These are phyloP conservation scores for Agrotis puta DNA, from an alignment of 2,888 invertebrate genomes.

Conservation along the genomic window DNA sequence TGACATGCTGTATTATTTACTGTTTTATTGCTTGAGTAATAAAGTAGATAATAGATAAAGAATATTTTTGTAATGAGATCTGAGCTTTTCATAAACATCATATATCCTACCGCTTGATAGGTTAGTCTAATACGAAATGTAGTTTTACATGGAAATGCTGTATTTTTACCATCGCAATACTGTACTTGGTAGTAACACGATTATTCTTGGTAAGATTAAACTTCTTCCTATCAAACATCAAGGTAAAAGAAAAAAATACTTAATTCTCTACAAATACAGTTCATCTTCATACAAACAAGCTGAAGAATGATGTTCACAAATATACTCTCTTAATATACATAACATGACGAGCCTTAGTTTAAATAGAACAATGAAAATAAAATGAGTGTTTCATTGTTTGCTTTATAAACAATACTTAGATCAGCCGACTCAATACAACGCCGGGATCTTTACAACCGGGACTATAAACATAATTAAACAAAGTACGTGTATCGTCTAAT, in stretches of 20 bases:
- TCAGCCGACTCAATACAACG: conserved; percentile 53
- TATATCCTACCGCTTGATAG: too few species aligned
- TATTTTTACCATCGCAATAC: too few species aligned
- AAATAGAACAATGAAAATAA: conserved; percentile 65
- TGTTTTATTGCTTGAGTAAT: too few species aligned
- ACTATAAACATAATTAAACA: conserved; percentile 30
- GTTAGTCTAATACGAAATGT: too few species aligned
- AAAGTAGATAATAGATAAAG: too few species aligned
- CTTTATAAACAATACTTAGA: conserved; percentile 49
- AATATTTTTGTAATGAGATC: too few species aligned
- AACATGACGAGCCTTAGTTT: conserved; percentile 30
- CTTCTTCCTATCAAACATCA: too few species aligned
- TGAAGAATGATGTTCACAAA: conserved; percentile 36
- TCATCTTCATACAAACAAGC: conserved; percentile 1
- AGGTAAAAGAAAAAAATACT: not conserved
- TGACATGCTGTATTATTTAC: too few species aligned
- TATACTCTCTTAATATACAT: conserved; percentile 35
- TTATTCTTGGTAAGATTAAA: too few species aligned
- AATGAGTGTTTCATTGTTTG: conserved; percentile 46
- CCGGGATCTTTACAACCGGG: conserved; percentile 31
- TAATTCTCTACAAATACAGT: not conserved
- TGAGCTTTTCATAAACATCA: too few species aligned
- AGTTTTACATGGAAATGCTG: too few species aligned
- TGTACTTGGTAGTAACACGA: too few species aligned
- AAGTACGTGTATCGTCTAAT: conserved; percentile 43